These are phyloP conservation scores for Penaeus chinensis DNA, from an alignment of 1,140 invertebrate genomes.

Conservation along the genomic window DNA sequence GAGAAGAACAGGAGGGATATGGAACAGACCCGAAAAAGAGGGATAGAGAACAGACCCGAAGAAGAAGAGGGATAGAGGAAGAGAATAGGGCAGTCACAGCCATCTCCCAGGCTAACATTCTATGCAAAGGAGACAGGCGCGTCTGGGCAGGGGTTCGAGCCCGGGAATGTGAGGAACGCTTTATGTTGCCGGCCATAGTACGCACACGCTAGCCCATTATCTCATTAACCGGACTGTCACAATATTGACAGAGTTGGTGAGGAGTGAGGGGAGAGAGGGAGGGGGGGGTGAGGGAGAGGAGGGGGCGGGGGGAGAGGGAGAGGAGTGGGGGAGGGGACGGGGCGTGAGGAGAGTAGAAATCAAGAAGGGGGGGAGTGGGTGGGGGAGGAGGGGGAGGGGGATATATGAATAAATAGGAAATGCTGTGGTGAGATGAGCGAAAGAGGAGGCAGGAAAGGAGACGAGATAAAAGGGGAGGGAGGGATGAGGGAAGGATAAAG, in stretches of 20 bases:
- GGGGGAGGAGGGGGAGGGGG: too few relatives aligned
- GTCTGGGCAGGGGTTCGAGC: not conserved
- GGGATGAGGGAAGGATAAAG: too few relatives aligned
- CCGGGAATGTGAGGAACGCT: constrained; percentile 36
- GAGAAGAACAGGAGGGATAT: too few relatives aligned
- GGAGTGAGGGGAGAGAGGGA: not conserved
- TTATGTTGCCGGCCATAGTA: constrained; percentile 11
- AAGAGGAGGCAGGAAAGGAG: too few relatives aligned
- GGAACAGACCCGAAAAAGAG: too few relatives aligned
- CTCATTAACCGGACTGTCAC: constrained; percentile 44
- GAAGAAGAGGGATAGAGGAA: too few relatives aligned
- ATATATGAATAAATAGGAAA: too few relatives aligned
- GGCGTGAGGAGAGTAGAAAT: not conserved
- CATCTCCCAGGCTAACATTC: not conserved
- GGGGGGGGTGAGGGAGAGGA: not conserved
- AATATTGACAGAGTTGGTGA: constrained; percentile 14
- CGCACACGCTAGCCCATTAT: not conserved
- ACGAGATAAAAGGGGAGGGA: too few relatives aligned
- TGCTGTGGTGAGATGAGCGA: too few relatives aligned
- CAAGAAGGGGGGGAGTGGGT: too few relatives aligned
- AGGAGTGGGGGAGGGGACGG: not conserved
- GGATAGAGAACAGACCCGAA: too few relatives aligned
- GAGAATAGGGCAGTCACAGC: not conserved
- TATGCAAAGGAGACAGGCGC: not conserved
- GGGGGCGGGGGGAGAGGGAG: not conserved